Conservation (phyloP, 2,113 vertebrate species). For the Lota lota region DNA sequence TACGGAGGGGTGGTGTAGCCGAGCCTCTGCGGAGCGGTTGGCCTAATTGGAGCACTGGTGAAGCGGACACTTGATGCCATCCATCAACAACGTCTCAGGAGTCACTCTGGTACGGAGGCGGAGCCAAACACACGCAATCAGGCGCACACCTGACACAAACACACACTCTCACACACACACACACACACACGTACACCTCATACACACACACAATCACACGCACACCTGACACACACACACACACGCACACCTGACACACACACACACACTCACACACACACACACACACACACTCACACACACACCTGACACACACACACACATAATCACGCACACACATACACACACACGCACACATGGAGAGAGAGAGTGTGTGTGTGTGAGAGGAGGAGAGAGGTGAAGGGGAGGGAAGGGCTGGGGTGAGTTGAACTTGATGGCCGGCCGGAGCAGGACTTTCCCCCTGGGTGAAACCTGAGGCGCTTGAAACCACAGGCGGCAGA, state of each 20-base stretch:
- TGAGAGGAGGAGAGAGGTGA: no score
- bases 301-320: no score
- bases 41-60: slow-evolving; percentile 49
- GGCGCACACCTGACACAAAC: slow-evolving; percentile 21
- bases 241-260: no score
- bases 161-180: no score
- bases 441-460: slow-evolving; percentile 48
- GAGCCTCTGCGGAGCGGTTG: slow-evolving; percentile 35
- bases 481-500: slow-evolving; percentile 50
- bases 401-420: background rate
- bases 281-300: no score
- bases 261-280: no score
- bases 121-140: slow-evolving; percentile 18
- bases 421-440: slow-evolving; percentile 31
- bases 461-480: slow-evolving; percentile 54
- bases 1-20: slow-evolving; percentile 17
- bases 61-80: slow-evolving; percentile 36
- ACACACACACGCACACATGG: no score
- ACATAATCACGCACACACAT: no score
- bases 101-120: slow-evolving; percentile 40
- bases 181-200: no score
- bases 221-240: no score
- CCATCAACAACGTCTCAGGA: slow-evolving; percentile 46
- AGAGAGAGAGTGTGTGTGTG: no score
- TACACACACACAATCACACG: no score